Percentiles rank a stretch among this genome's conserved stretches.
Evolutionary conservation across 2,797 vertebrate genomes (phyloP).

Genomic region (Philypnodon macrostomus): DNA sequence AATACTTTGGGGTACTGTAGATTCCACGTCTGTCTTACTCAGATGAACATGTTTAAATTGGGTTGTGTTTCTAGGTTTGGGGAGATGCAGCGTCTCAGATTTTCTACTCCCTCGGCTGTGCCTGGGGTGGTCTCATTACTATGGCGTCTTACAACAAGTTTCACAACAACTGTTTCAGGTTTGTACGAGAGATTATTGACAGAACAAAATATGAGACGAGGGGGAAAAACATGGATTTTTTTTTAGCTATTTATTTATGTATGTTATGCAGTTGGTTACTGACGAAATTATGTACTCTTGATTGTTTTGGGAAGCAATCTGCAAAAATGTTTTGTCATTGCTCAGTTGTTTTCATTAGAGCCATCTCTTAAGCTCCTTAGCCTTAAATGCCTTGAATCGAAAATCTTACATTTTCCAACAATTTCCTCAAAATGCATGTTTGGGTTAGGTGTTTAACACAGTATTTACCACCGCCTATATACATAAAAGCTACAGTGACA

Average conservation of each 20-base stretch:
- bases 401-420: too few species aligned
- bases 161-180: slow-evolving; percentile 99
- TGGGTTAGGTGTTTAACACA: not conserved
- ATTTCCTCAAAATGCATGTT: too few species aligned
- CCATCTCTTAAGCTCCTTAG: too few species aligned
- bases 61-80: slow-evolving; percentile 85
- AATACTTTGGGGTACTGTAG: not conserved
- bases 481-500: too few species aligned
- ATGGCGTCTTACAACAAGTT: slow-evolving; percentile 99
- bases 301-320: too few species aligned
- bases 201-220: not conserved
- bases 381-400: too few species aligned
- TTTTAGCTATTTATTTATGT: too few species aligned
- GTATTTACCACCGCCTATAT: not conserved
- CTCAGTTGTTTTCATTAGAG: too few species aligned
- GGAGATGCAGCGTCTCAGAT: slow-evolving; percentile 98
- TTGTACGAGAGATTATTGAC: slow-evolving; percentile 11
- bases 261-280: too few species aligned
- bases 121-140: slow-evolving; percentile 97
- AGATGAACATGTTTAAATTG: not conserved
- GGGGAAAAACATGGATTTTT: too few species aligned
- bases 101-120: slow-evolving; percentile 97
- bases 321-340: too few species aligned
- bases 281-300: too few species aligned
- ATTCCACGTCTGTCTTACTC: not conserved